Percentiles rank a stretch among this genome's conserved stretches.
Conservation (phyloP, 1,140 invertebrate species). For the Aleiodes sp. region DNA sequence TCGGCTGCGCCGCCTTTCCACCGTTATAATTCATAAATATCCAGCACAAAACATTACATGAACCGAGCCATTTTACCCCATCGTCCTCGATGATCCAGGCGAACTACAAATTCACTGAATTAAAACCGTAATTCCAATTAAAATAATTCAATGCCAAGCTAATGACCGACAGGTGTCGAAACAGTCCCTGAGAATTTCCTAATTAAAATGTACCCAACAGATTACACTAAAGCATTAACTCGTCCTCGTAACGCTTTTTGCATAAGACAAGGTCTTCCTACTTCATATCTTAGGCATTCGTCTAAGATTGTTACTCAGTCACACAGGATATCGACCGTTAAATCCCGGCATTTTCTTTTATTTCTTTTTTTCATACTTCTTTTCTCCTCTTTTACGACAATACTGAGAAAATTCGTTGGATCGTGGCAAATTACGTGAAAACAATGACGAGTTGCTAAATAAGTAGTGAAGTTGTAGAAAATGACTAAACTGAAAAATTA, state of each 20-base stretch:
- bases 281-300: slow-evolving; percentile 1
- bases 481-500: too few relatives aligned
- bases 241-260: slow-evolving; percentile 20
- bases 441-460: slow-evolving; percentile 29
- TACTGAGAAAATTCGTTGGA: slow-evolving; percentile 57
- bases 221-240: not conserved
- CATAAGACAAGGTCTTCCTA: slow-evolving; percentile 16
- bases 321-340: slow-evolving; percentile 63
- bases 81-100: too few relatives aligned
- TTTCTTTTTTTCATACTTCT: too few relatives aligned
- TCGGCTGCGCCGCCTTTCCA: too few relatives aligned
- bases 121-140: not conserved
- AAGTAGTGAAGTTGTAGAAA: not conserved
- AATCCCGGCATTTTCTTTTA: too few relatives aligned
- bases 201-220: slow-evolving; percentile 9
- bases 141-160: slow-evolving; percentile 6
- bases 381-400: slow-evolving; percentile 57
- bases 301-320: slow-evolving; percentile 42
- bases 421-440: slow-evolving; percentile 24
- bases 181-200: not conserved
- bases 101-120: not conserved
- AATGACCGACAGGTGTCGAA: not conserved
- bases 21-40: too few relatives aligned
- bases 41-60: too few relatives aligned
- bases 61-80: too few relatives aligned